Evolutionary conservation across 1,140 invertebrate genomes (phyloP), one percentile per base, ranked within the genome.

Genomic region (Hirudo medicinalis): DNA sequence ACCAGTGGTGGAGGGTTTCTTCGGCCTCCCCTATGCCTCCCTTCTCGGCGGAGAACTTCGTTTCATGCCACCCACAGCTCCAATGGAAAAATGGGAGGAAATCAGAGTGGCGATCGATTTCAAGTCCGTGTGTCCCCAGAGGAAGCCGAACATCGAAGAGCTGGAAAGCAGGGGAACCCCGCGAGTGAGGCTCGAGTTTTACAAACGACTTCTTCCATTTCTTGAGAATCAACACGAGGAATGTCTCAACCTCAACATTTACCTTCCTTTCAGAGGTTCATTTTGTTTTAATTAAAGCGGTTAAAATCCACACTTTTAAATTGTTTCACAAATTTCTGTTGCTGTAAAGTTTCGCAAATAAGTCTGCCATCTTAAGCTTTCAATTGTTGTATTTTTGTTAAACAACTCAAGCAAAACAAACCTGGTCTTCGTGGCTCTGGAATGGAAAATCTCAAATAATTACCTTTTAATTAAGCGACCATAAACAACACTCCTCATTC

Each of bases 191-290:
- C 53, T 68, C 25, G 71, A 74, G 29, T 67, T 74, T 53, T 60
- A 69, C n/a, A 43, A 67, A 63, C 22, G 40, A 22, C 70, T 75
- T 27, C 25, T 72, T 13, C 75, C 75, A 9, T 74, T 57, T 36
- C 67, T 75, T 8, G 43, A 70, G 29, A 43, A 71, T 11, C 75
- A 75, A 66, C 53, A 66, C n/a, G 75, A 75, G 57, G 75, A 75
- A 11, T 75, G 75, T 68, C 69, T 75, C 6, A 72, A 71, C n/a
- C 71, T 75, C 15, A 75, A 75, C 67, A 40, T 75, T 25, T 75
- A 75, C 55, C 69, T 72, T 15, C 75, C 75, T 20, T 54, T 54
- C 27, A 54, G 66, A 75, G 72, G 72, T 75, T 49, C 11, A 6
- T 40, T 4, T 40, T 11, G 4, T 40, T 40, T 40, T 6, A 40